Base-by-base conservation (phyloP, 2,113 vertebrate genomes). In the Limnothrissa miodon region DNA sequence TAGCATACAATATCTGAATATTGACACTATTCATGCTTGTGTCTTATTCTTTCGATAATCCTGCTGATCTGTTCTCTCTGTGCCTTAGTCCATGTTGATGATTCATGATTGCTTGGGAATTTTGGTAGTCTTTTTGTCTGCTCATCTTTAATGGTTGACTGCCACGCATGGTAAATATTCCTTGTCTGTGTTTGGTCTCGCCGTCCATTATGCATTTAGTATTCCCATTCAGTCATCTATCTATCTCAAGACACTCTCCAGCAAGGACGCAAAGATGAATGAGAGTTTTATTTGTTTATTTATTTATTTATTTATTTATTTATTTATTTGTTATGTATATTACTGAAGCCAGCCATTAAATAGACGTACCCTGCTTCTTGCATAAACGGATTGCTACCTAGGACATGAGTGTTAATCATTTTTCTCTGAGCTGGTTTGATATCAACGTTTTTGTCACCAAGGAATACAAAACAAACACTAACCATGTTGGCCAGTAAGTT, bases 141-240 rank as follows among this genome's bases (percentile, higher is more conserved):
- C 62, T 45, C 44, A 81, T 81, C 81, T 89, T 87, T 92, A 88
- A 92, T 92, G 87, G 89, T 90, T 89, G 83, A 90, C 87, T 82
- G 53, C 25, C 84, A 11, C 59, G 81, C 33, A 83, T 33, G 36
- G 83, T 23, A 29, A 62, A 86, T 39, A 39, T 45, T 7, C 39
- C 56, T 83, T 53, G 21, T 44, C 78, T 25, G 66, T 79, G 45
- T 62, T 85, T 39, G 42, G 25, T 33, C 62, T 36, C 13, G 29
- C 45, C 33, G 1, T 13, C 66, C 33, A 88, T 91, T 88, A 89
- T 81, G 89, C 82, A 91, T 92, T 91, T 79, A 89, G 86, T 82
- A 79, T 79, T 86, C 33, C n/a, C 29, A 79, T 78, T 53, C 29
- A 78, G 39, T 80, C 53, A 80, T 3, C 53, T 62, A 44, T 80